A percentile compares a stretch with the other conserved stretches of the same genome.
phyloP scores from a whole-genome alignment of 1,140 invertebrate genomes.

The Drosophila setifemur region DNA sequence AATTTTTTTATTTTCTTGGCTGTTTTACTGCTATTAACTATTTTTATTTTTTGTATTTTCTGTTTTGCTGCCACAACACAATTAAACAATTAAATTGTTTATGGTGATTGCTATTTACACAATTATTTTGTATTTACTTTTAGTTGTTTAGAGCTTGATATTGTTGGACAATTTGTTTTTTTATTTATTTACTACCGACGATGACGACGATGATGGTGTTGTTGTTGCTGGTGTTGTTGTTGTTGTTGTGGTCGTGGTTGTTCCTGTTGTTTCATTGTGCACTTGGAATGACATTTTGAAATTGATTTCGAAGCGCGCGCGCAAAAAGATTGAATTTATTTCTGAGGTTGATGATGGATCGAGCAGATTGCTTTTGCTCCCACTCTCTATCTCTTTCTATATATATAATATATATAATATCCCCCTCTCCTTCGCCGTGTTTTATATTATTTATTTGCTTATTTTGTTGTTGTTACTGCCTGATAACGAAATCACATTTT shows the following conservation, averaged over 20 bases:
- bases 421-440: neutral
- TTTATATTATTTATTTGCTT: constrained; percentile 8
- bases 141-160: constrained; percentile 11
- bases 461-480: constrained; percentile 14
- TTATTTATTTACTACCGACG: constrained; percentile 17
- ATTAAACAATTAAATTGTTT: constrained; percentile 78
- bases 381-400: no score
- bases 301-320: constrained; percentile 48
- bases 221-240: constrained; percentile 11
- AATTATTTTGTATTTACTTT: constrained; percentile 39
- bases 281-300: constrained; percentile 65
- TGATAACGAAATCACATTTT: constrained; percentile 79
- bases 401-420: no score
- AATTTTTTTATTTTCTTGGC: constrained; percentile 18
- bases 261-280: constrained; percentile 29
- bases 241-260: constrained; percentile 15
- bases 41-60: no score
- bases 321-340: constrained; percentile 44
- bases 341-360: no score
- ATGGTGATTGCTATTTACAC: constrained; percentile 41
- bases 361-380: constrained; percentile 10
- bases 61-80: constrained; percentile 30
- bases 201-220: constrained; percentile 12
- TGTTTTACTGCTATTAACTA: no score
- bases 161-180: constrained; percentile 53